These are phyloP conservation scores for Porphyrio hochstetteri DNA, from an alignment of 2,113 vertebrate species.

Conservation along the genomic window DNA sequence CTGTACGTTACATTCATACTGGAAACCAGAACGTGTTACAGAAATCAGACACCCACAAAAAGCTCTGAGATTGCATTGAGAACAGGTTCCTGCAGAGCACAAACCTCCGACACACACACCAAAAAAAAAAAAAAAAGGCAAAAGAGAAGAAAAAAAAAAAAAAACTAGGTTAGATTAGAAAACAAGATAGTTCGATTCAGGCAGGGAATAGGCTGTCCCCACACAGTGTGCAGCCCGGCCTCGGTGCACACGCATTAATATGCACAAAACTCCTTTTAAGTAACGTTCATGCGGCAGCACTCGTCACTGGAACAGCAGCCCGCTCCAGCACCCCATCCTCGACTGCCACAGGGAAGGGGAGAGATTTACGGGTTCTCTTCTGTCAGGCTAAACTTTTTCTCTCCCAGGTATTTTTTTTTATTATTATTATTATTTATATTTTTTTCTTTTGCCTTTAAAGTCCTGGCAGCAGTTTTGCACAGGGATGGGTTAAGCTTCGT, in stretches of 20 bases:
- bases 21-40: conserved; percentile 43
- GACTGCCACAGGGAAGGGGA: not conserved
- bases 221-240: not conserved
- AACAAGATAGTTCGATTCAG: conserved; percentile 35
- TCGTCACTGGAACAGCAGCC: not conserved
- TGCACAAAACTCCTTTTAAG: conserved; percentile 46
- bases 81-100: conserved; percentile 37
- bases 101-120: not conserved
- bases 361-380: not conserved
- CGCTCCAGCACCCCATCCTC: not conserved
- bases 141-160: not conserved
- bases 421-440: too few relatives aligned
- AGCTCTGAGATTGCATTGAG: conserved; percentile 28
- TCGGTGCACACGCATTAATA: not conserved
- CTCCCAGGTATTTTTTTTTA: not conserved
- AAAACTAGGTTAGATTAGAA: conserved; percentile 68
- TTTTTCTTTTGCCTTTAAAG: not conserved
- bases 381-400: not conserved
- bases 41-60: conserved; percentile 30
- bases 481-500: not conserved
- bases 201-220: conserved; percentile 31
- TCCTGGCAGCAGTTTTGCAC: not conserved
- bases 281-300: not conserved
- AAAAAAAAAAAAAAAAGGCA: not conserved
- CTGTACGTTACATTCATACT: conserved; percentile 2